Evolutionary conservation across 1,140 invertebrate genomes (phyloP).

Genomic region (Cherax destructor): DNA sequence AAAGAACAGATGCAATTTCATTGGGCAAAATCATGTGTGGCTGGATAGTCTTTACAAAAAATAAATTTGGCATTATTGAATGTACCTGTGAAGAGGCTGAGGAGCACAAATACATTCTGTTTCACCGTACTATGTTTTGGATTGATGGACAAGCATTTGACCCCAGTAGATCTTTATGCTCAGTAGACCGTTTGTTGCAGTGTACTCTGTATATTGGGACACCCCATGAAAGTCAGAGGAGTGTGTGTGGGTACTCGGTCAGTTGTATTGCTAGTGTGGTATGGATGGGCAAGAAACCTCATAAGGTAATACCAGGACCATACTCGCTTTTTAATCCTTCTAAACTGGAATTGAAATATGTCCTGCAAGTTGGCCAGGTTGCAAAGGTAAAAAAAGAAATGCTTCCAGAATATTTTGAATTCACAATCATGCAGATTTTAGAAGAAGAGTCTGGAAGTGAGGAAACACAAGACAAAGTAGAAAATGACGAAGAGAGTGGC

Average conservation of each 20-base stretch:
- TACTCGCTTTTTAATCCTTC: background rate
- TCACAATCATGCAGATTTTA: background rate
- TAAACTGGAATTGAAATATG: background rate
- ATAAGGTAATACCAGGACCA: background rate
- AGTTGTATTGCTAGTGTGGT: background rate
- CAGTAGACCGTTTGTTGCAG: background rate
- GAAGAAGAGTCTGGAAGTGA: background rate
- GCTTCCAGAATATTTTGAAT: background rate
- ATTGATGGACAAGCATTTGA: background rate
- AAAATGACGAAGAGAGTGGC: background rate
- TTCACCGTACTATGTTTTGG: background rate
- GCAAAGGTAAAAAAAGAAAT: too few species aligned
- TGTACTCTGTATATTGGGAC: background rate
- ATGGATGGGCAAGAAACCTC: conserved; percentile 14
- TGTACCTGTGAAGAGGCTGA: background rate
- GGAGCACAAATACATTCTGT: background rate
- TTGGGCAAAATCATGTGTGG: background rate
- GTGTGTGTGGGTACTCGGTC: background rate
- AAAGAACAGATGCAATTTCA: background rate
- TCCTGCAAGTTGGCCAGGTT: too few species aligned
- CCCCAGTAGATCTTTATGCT: background rate
- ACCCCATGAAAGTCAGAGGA: background rate
- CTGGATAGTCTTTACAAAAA: background rate
- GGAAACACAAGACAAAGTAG: background rate
- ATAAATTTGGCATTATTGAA: background rate